phyloP scores from a whole-genome alignment of 1,140 invertebrate species.

The Mactra quadrangularis region DNA sequence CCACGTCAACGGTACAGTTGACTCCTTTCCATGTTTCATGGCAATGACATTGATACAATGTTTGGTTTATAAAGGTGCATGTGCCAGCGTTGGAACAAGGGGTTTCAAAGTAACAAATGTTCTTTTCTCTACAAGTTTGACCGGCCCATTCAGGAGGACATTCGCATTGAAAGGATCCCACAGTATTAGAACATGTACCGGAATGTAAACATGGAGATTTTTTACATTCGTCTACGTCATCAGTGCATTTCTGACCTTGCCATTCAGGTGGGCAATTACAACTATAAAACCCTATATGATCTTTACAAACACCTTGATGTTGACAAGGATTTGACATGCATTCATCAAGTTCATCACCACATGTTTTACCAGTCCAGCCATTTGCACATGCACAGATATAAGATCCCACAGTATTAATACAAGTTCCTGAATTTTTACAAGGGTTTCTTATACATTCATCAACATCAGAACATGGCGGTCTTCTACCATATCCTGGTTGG shows the following conservation, averaged over 20 bases:
- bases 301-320: conserved; percentile 85
- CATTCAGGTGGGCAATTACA: conserved; percentile 54
- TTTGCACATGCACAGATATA: not conserved
- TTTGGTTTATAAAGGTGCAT: too few relatives aligned
- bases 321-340: conserved; percentile 87
- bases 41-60: conserved; percentile 37
- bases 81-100: not conserved
- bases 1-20: conserved; percentile 40
- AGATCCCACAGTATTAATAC: conserved; percentile 37
- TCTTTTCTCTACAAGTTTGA: not conserved
- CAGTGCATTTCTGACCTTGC: conserved; percentile 27
- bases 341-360: conserved; percentile 28
- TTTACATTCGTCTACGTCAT: conserved; percentile 74
- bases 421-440: conserved; percentile 63
- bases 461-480: conserved; percentile 12
- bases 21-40: conserved; percentile 27
- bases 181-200: conserved; percentile 73
- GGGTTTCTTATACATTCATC: conserved; percentile 65
- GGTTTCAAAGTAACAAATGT: not conserved
- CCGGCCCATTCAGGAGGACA: conserved; percentile 5
- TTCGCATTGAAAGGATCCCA: conserved; percentile 65
- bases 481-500: not conserved
- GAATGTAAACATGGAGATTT: conserved; percentile 80
- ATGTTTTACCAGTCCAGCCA: conserved; percentile 11
- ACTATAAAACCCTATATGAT: not conserved